Evolutionary conservation across 1,140 invertebrate genomes (phyloP).

Genomic region (Tetramorium parvispinum): DNA sequence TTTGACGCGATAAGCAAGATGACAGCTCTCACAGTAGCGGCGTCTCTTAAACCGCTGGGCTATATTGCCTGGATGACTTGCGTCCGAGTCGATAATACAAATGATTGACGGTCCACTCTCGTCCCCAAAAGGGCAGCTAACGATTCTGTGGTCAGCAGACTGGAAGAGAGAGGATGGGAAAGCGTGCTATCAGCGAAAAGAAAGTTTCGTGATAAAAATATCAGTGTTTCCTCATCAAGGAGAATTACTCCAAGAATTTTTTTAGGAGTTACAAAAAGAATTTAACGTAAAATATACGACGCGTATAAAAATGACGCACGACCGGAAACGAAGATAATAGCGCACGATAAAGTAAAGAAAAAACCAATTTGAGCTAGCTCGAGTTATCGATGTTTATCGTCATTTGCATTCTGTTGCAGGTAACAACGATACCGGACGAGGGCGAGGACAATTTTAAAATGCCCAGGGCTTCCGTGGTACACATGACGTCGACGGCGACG

Average conservation of each 20-base stretch:
- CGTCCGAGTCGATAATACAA: conserved; percentile 38
- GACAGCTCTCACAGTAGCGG: conserved; percentile 27
- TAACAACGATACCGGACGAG: conserved; percentile 84
- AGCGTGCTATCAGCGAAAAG: conserved; percentile 41
- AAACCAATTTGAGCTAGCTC: neutral
- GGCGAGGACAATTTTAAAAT: conserved; percentile 83
- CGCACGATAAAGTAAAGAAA: neutral
- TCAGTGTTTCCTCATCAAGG: conserved; percentile 5
- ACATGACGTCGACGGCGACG: conserved; percentile 84
- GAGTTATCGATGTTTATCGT: neutral
- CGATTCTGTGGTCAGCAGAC: conserved; percentile 19
- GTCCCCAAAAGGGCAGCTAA: conserved; percentile 46
- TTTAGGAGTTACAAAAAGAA: neutral
- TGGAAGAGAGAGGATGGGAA: conserved; percentile 40
- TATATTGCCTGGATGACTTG: conserved; percentile 31
- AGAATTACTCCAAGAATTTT: neutral
- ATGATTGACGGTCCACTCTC: conserved; percentile 32
- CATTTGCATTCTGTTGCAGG: conserved; percentile 77
- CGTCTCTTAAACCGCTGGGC: conserved; percentile 13
- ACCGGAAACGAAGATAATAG: neutral
- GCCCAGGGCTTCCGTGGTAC: conserved; percentile 83
- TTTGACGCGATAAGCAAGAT: conserved; percentile 28
- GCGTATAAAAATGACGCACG: too few species aligned
- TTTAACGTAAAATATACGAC: neutral
- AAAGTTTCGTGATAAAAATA: conserved; percentile 26